Conservation (phyloP, 2,888 invertebrate species). For the Oasisia sp. region DNA sequence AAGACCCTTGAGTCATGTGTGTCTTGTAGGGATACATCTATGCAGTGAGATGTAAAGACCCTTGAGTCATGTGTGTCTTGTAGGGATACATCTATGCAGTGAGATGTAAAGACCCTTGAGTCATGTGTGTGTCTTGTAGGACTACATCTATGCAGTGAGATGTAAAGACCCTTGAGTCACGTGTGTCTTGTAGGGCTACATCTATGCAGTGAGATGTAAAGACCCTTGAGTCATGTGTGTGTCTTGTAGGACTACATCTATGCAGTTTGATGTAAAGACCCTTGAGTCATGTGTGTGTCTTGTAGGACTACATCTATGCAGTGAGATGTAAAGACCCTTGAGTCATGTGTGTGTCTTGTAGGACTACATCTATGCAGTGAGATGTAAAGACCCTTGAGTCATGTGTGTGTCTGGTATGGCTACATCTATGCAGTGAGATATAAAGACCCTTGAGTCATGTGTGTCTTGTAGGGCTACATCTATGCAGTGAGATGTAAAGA, state of each 20-base stretch:
- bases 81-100: background rate
- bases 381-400: constrained; percentile 69
- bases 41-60: background rate
- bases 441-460: constrained; percentile 68
- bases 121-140: background rate
- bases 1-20: constrained; percentile 52
- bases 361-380: constrained; percentile 66
- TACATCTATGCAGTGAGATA: constrained; percentile 66
- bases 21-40: background rate
- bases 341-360: constrained; percentile 65
- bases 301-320: constrained; percentile 67
- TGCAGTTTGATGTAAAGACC: constrained; percentile 52
- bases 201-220: too few relatives aligned
- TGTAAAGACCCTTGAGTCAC: too few relatives aligned
- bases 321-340: constrained; percentile 64
- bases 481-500: constrained; percentile 62
- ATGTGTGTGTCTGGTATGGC: constrained; percentile 66
- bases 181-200: too few relatives aligned
- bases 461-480: constrained; percentile 67
- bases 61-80: background rate
- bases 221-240: too few relatives aligned
- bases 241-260: too few relatives aligned
- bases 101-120: background rate
- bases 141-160: too few relatives aligned
- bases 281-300: constrained; percentile 52